Evolutionary conservation across 2,113 vertebrate species (phyloP), one percentile per base, ranked within the genome.

Genomic region (Emydura subglobosa): DNA sequence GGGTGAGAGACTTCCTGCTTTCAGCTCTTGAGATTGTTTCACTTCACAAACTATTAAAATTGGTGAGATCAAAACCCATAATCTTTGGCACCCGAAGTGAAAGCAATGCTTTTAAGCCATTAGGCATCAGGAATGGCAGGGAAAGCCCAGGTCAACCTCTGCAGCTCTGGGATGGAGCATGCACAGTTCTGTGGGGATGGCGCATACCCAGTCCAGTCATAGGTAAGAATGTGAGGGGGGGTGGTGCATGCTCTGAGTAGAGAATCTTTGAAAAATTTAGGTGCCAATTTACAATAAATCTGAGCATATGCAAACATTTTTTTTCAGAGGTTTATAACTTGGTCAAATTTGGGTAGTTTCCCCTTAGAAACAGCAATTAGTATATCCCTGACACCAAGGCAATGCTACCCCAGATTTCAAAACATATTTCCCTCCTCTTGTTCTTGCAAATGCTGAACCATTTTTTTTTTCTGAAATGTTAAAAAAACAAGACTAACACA

Each of bases 121-220:
- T 39, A 39, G 17, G 61, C 4, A 5, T 21, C 78, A 68, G 1
- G 22, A 76, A 25, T 14, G 13, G 72, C 10, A 16, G 3, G 22
- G 6, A 88, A 91, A 82, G 72, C 39, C 13, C 24, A 4, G 27
- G 29, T 85, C 9, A 11, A 14, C 47, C 34, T 61, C 5, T 3
- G 59, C 5, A 31, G 6, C n/a, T 90, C 11, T 79, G 81, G 65
- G 16, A 27, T 39, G 21, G 3, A 42, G 2, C 31, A 29, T 0
- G 0, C 0, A 34, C 47, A 12, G 6, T 61, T 39, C 24, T 24
- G 2, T 44, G 7, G 1, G 0, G 44, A 61, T 7, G 27, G 2
- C 61, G 25, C 39, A 44, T 25, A 50, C 31, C 19, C 7, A n/a
- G 10, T 27, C 6, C 14, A 5, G 72, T 54, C 14, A 31, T 7